Evolutionary conservation across 2,888 invertebrate genomes (phyloP).

Genomic region (Ochropacha duplaris): DNA sequence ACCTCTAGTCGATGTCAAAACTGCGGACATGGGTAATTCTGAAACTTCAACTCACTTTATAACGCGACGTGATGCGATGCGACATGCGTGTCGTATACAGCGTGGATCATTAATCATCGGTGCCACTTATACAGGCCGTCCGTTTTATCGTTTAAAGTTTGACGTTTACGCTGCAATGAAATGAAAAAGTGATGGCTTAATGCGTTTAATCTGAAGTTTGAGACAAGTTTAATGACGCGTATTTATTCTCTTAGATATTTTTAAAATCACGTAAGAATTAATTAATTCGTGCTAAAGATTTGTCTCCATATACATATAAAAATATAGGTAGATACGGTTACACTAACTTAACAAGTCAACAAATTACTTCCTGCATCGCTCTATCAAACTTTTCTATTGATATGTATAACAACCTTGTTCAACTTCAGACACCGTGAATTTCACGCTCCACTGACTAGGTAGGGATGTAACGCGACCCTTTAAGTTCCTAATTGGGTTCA

Average conservation of each 20-base stretch:
- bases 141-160: constrained; percentile 14
- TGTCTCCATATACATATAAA: no score
- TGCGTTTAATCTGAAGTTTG: background rate
- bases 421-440: constrained; percentile 33
- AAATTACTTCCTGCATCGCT: constrained; percentile 4
- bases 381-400: constrained; percentile 30
- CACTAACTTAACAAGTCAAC: constrained; percentile 2
- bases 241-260: no score
- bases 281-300: no score
- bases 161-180: constrained; percentile 10
- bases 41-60: constrained; percentile 6
- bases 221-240: no score
- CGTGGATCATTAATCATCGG: constrained; percentile 12
- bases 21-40: constrained; percentile 2
- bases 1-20: constrained; percentile 1
- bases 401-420: constrained; percentile 22
- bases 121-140: constrained; percentile 8
- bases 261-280: no score
- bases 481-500: constrained; percentile 58
- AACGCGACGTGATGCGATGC: constrained; percentile 5
- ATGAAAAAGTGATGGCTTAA: background rate
- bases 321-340: background rate
- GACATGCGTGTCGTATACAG: constrained; percentile 18
- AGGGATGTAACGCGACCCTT: constrained; percentile 38
- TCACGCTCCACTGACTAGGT: constrained; percentile 35